These are phyloP conservation scores for Mythimna lalbum DNA, from an alignment of 2,888 invertebrate genomes.

Conservation along the genomic window DNA sequence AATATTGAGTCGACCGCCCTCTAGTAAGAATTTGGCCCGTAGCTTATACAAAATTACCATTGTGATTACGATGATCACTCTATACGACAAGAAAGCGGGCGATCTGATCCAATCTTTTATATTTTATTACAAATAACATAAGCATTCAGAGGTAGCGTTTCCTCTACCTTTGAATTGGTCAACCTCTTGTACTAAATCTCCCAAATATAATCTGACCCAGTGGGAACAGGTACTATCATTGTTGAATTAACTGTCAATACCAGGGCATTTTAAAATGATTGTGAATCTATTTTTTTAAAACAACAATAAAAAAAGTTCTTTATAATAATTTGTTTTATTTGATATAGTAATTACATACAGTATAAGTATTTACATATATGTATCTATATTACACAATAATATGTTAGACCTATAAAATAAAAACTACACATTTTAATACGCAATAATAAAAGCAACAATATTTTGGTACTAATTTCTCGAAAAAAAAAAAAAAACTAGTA, in stretches of 20 bases:
- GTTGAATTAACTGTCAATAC: slow-evolving; percentile 1
- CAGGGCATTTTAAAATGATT: slow-evolving; percentile 7
- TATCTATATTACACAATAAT: slow-evolving; percentile 56
- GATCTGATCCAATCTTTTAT: too few relatives aligned
- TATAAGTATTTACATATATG: slow-evolving; percentile 64
- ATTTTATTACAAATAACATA: too few relatives aligned
- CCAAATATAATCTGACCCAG: neutral
- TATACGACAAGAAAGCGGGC: too few relatives aligned
- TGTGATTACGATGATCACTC: too few relatives aligned
- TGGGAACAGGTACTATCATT: neutral
- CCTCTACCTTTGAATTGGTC: neutral
- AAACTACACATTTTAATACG: slow-evolving; percentile 35
- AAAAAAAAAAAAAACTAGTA: slow-evolving; percentile 16
- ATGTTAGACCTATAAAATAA: slow-evolving; percentile 58
- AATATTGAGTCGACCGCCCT: too few relatives aligned
- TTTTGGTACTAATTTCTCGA: slow-evolving; percentile 39
- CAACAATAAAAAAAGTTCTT: slow-evolving; percentile 8
- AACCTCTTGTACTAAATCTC: neutral
- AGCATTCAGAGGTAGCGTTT: too few relatives aligned
- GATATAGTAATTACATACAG: slow-evolving; percentile 60
- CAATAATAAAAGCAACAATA: slow-evolving; percentile 47
- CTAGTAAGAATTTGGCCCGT: too few relatives aligned
- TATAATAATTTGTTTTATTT: slow-evolving; percentile 59
- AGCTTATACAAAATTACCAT: too few relatives aligned
- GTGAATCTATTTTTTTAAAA: neutral